Base-by-base conservation (phyloP, 2,797 vertebrate species). In the Remorina albescens region DNA sequence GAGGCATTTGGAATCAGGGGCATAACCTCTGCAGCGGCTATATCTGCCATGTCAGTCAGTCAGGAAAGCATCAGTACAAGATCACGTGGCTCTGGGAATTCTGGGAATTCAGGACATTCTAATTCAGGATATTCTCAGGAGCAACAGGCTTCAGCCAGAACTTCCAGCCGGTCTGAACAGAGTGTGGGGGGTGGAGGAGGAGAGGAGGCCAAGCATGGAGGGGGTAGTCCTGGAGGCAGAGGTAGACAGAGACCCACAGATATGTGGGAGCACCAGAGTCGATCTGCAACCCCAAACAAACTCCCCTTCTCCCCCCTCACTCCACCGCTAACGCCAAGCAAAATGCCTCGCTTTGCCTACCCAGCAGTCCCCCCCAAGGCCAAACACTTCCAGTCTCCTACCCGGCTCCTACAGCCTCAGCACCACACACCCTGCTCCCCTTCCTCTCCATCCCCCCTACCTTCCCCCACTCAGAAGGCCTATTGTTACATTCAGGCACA, bases 41-140 rank as follows among this genome's bases (percentile, higher is more conserved):
- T 84, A 5, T 88, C 88, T 1, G 63, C 91, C 56, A 87, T 89
- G 84, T 93, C 92, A 0, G 65, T 93, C 47, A 83, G 96, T 87
- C 96, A 98, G 85, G 97, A 98, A 88, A 98, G 97, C 92, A 96
- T 98, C 0, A 95, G 96, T 1, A 88, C 91, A 55, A 94, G 96
- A 0, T 98, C 97, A 0, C 90, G 95, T 21, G 97, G 97, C 3
- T 98, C 97, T 0, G 97, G 97, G 11, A 95, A 96, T 82, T 97
- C 97, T 0, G 92, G 96, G 91, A 92, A 95, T 88, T 88, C 86
- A n/a, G 86, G 77, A 13, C 81, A 74, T 8, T 0, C 89, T 82
- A 67, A 84, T 90, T 89, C 53, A 1, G 85, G 73, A 73, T 70
- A 34, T 53, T 63, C 94, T 0, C 96, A 96, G 77, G 96, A 96